Evolutionary conservation across 1,140 invertebrate genomes (phyloP).

Genomic region (Drosophila kurseongensis): DNA sequence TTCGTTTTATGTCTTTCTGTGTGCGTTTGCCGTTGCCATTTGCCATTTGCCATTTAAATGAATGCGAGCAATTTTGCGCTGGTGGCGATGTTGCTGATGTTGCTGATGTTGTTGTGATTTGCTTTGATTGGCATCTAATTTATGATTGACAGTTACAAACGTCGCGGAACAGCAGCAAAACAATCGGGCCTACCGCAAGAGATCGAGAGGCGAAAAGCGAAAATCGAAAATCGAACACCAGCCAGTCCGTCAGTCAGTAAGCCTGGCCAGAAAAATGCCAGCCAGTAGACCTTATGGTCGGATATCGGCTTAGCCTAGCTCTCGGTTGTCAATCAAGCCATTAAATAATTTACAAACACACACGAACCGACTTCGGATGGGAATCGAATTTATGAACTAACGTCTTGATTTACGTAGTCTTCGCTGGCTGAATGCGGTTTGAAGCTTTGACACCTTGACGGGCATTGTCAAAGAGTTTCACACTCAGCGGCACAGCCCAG

Average conservation of each 20-base stretch:
- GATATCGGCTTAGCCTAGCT: constrained; percentile 45
- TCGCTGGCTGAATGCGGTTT: constrained; percentile 65
- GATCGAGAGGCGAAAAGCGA: constrained; percentile 26
- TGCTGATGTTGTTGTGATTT: constrained; percentile 57
- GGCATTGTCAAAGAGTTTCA: constrained; percentile 53
- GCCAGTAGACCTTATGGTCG: constrained; percentile 36
- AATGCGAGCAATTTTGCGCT: constrained; percentile 53
- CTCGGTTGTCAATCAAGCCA: constrained; percentile 51
- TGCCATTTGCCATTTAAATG: constrained; percentile 67
- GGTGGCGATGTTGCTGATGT: constrained; percentile 1
- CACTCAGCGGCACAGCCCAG: constrained; percentile 14
- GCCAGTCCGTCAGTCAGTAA: not conserved
- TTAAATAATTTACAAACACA: constrained; percentile 45
- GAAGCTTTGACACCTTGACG: constrained; percentile 64
- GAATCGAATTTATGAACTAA: constrained; percentile 53
- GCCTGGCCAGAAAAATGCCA: too few relatives aligned
- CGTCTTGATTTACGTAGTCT: constrained; percentile 64
- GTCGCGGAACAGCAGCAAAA: constrained; percentile 37
- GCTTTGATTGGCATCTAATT: constrained; percentile 79
- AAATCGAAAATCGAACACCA: constrained; percentile 32
- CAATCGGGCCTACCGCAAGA: constrained; percentile 45
- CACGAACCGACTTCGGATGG: not conserved
- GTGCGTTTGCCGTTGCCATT: constrained; percentile 48
- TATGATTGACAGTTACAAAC: constrained; percentile 81
- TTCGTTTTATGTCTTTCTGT: constrained; percentile 30